A percentile compares a stretch with the other conserved stretches of the same genome.
These are phyloP conservation scores for Melanchra persicariae DNA, from an alignment of 2,888 invertebrate genomes.

Conservation along the genomic window DNA sequence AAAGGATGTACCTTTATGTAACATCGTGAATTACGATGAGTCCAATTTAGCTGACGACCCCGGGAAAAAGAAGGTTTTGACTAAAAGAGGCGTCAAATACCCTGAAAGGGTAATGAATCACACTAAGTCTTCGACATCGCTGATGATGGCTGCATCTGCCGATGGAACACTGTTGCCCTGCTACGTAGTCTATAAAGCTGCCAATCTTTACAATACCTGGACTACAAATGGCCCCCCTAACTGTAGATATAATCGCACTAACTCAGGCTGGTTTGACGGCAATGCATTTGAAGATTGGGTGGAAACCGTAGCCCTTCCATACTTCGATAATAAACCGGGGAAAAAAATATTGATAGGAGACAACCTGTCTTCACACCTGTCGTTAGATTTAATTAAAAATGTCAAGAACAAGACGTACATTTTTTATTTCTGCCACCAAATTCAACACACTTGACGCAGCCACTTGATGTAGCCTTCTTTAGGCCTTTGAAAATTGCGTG, in stretches of 20 bases:
- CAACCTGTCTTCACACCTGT: constrained; percentile 63
- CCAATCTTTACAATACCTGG: constrained; percentile 78
- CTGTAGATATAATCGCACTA: constrained; percentile 75
- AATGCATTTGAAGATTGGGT: constrained; percentile 75
- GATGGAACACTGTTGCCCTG: constrained; percentile 74
- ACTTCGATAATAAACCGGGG: constrained; percentile 64
- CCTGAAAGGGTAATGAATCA: constrained; percentile 74
- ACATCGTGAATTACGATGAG: too few species aligned
- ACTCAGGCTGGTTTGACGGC: constrained; percentile 76
- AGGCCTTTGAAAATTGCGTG: constrained; percentile 42
- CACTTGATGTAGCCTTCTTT: constrained; percentile 67
- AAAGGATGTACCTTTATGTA: constrained; percentile 36
- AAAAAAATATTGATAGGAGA: constrained; percentile 77
- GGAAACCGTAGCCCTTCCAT: constrained; percentile 57
- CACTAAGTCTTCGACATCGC: constrained; percentile 71
- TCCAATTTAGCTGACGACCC: constrained; percentile 42
- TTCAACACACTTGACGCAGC: constrained; percentile 15
- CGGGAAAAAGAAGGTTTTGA: constrained; percentile 62
- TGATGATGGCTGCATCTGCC: constrained; percentile 79
- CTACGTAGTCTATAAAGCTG: constrained; percentile 81
- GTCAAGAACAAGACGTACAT: constrained; percentile 36
- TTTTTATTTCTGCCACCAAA: constrained; percentile 46
- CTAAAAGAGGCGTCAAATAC: constrained; percentile 72
- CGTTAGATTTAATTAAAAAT: constrained; percentile 40
- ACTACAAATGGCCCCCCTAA: constrained; percentile 72